phyloP scores from a whole-genome alignment of 1,140 invertebrate species.

The Drosophila carrolli region DNA sequence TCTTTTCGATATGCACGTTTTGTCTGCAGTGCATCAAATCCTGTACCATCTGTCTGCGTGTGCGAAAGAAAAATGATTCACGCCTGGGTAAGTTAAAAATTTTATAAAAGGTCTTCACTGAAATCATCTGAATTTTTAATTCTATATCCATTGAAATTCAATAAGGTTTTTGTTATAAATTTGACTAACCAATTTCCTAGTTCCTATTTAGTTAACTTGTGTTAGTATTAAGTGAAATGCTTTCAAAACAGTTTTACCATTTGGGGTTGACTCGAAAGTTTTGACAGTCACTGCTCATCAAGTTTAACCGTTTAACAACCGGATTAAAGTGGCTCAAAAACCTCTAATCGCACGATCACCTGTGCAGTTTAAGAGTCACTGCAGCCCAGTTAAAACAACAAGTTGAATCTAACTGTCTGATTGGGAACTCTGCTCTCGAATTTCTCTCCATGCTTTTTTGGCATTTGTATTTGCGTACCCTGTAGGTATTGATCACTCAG shows the following conservation, averaged over 20 bases:
- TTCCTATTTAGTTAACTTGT: too few species aligned
- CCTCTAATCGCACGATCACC: constrained; percentile 5
- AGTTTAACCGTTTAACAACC: not conserved
- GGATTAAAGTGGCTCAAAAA: constrained; percentile 7
- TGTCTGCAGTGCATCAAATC: constrained; percentile 95
- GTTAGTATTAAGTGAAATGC: not conserved
- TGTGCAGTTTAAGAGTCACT: constrained; percentile 16
- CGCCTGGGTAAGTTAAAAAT: constrained; percentile 91
- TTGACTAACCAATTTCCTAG: too few species aligned
- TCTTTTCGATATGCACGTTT: constrained; percentile 2
- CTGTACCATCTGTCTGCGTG: constrained; percentile 95
- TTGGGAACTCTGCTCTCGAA: constrained; percentile 21
- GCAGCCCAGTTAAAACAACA: constrained; percentile 18
- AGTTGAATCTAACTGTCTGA: constrained; percentile 11
- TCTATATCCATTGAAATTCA: too few species aligned
- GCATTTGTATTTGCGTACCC: constrained; percentile 29
- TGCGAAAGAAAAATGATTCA: constrained; percentile 93
- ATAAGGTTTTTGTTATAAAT: too few species aligned
- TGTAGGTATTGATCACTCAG: not conserved
- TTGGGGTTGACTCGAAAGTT: not conserved
- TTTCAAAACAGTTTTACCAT: not conserved
- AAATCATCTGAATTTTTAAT: not conserved
- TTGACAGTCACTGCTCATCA: not conserved
- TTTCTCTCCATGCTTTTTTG: constrained; percentile 12
- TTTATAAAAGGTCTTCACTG: not conserved